phyloP scores from a whole-genome alignment of 2,113 vertebrate genomes.

The Xiphorhynchus elegans region DNA sequence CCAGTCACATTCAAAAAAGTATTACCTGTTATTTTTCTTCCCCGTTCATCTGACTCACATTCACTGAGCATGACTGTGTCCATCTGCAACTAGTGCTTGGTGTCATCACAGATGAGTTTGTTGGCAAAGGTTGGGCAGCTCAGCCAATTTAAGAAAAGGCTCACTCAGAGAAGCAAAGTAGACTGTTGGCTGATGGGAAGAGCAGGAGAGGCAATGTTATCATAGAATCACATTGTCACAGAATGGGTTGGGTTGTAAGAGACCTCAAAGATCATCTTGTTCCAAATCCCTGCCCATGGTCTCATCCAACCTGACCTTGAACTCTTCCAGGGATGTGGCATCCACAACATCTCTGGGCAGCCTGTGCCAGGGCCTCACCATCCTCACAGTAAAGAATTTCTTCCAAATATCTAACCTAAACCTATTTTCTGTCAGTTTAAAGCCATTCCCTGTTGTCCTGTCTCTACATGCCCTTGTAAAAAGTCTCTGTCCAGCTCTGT shows the following conservation, averaged over 20 bases:
- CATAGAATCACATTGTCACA: background rate
- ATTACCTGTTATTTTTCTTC: background rate
- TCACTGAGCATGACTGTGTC: accelerated
- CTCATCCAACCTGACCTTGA: background rate
- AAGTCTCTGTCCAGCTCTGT: background rate
- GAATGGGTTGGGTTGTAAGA: background rate
- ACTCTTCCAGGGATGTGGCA: background rate
- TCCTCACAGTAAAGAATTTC: background rate
- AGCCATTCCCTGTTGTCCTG: too few relatives aligned
- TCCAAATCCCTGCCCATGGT: background rate
- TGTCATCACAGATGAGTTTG: too few relatives aligned
- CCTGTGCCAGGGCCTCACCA: background rate
- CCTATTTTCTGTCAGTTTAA: background rate
- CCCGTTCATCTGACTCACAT: background rate
- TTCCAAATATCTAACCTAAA: background rate
- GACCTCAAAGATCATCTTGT: background rate
- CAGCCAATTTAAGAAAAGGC: too few relatives aligned
- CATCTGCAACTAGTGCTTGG: background rate
- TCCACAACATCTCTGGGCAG: background rate
- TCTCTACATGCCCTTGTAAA: background rate
- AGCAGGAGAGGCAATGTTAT: too few relatives aligned
- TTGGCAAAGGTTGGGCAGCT: too few relatives aligned
- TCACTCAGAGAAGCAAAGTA: too few relatives aligned
- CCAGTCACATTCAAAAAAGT: background rate
- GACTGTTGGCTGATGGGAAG: too few relatives aligned